Conservation (phyloP, 2,797 vertebrate genomes). For the Lophotriccus pileatus region DNA sequence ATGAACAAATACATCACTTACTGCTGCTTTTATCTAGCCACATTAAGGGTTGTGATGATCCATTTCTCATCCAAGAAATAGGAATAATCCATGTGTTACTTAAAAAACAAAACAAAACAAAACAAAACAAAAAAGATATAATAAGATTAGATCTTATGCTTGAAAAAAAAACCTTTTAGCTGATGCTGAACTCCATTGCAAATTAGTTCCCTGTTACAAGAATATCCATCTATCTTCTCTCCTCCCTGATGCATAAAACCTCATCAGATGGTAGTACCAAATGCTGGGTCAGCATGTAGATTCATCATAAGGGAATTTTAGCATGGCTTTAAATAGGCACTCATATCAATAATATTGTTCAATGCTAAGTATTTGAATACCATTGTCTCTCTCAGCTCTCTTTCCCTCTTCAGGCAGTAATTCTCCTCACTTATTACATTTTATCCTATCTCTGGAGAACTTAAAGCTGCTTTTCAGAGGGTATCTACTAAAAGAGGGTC, state of each 20-base stretch:
- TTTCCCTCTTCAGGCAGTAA: neutral
- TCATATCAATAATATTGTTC: neutral
- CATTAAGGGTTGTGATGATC: conserved; percentile 69
- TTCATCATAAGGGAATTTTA: neutral
- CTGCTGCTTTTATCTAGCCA: conserved; percentile 76
- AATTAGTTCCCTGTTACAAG: neutral
- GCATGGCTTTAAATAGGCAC: neutral
- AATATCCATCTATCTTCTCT: neutral
- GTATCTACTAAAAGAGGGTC: neutral
- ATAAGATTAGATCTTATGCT: conserved; percentile 14
- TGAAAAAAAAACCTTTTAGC: neutral
- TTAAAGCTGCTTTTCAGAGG: neutral
- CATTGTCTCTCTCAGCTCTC: neutral
- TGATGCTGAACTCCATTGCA: neutral
- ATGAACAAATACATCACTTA: conserved; percentile 68
- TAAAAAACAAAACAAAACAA: neutral
- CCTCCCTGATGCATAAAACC: neutral
- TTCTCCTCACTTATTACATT: neutral
- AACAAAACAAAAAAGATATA: neutral
- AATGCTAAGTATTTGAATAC: neutral
- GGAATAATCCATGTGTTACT: conserved; percentile 80
- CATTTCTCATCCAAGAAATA: conserved; percentile 80
- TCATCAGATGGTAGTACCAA: neutral
- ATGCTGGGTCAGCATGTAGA: neutral
- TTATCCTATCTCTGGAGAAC: neutral